Evolutionary conservation across 2,113 vertebrate species (phyloP), one percentile per base, ranked within the genome.

Genomic region (Pachyramphus minor): DNA sequence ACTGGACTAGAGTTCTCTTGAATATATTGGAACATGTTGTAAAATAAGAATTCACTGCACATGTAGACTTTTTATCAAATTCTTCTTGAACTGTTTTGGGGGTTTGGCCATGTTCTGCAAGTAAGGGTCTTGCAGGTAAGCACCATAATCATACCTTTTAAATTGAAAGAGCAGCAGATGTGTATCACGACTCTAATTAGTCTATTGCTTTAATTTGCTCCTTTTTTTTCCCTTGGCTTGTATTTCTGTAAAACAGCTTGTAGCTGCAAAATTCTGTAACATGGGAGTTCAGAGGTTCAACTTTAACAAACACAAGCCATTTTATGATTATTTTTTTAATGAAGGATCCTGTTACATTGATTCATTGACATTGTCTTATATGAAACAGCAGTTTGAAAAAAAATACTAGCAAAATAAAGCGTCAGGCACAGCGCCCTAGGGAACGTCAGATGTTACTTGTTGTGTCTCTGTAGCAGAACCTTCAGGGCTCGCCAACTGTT

Each of bases 401-500:
- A 93, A 82, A 30, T 50, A 21, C 5, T 25, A 87, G 66, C 42
- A 89, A 89, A 92, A 85, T 72, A 93, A 95, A 97, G 66, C 69
- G 50, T 79, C 37, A n/a, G 44, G 44, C 58, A 44, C 58, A 92
- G 84, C 0, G 22, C 77, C 81, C 80, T 60, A 49, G 73, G 87
- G 87, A 93, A 88, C 1, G 6, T 90, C 83, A 77, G 88, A 82
- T 91, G 59, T 92, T 96, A 82, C 80, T 96, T 93, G 68, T 94
- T 94, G 72, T 93, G 92, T 64, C 45, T 81, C 41, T 64, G 64
- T 52, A 84, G 73, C 67, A 83, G 81, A 95, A 92, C 86, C 91
- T 94, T 84, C 62, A 79, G 76, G 71, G 79, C 87, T 96, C 3
- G 2, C 93, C 88, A 94, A 79, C 75, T 95, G 71, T 96, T 97